phyloP scores from a whole-genome alignment of 2,113 vertebrate species.

The Eira barbara region DNA sequence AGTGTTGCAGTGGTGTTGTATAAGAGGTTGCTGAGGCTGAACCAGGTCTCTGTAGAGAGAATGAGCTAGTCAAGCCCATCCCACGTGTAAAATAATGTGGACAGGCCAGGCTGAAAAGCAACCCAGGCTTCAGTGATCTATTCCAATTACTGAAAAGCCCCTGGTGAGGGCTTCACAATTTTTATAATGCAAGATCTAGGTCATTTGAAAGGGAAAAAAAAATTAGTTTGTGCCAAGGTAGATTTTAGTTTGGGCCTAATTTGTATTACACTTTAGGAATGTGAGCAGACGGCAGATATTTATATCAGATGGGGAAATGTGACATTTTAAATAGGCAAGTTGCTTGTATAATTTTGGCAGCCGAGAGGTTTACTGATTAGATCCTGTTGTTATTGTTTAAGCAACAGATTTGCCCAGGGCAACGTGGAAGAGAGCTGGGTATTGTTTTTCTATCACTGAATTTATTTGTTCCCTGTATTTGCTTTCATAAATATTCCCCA shows the following conservation, averaged over 20 bases:
- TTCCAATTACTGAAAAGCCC: slow-evolving; percentile 2
- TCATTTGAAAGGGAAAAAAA: slow-evolving; percentile 30
- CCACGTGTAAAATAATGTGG: background rate
- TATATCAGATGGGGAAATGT: slow-evolving; percentile 73
- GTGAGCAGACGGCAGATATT: slow-evolving; percentile 71
- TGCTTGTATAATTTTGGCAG: slow-evolving; percentile 72
- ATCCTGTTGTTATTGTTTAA: slow-evolving; percentile 73
- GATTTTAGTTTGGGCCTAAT: slow-evolving; percentile 57
- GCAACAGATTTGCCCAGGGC: slow-evolving; percentile 62
- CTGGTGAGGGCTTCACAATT: background rate
- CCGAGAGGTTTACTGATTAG: slow-evolving; percentile 68
- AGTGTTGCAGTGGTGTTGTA: background rate
- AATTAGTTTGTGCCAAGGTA: slow-evolving; percentile 51
- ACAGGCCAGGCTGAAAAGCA: background rate
- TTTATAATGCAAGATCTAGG: slow-evolving; percentile 54
- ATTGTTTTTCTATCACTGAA: slow-evolving; percentile 52
- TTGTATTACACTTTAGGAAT: slow-evolving; percentile 63
- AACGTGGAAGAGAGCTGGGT: slow-evolving; percentile 13
- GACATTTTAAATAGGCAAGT: slow-evolving; percentile 72
- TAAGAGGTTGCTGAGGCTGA: background rate
- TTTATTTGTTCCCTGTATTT: slow-evolving; percentile 50
- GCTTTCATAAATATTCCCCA: slow-evolving; percentile 35
- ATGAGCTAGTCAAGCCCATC: background rate
- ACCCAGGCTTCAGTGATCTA: background rate
- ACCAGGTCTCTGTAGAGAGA: background rate